Percentiles rank a stretch among this genome's conserved stretches.
Evolutionary conservation across 2,797 vertebrate species (phyloP).

Genomic region (Decapterus maruadsi): DNA sequence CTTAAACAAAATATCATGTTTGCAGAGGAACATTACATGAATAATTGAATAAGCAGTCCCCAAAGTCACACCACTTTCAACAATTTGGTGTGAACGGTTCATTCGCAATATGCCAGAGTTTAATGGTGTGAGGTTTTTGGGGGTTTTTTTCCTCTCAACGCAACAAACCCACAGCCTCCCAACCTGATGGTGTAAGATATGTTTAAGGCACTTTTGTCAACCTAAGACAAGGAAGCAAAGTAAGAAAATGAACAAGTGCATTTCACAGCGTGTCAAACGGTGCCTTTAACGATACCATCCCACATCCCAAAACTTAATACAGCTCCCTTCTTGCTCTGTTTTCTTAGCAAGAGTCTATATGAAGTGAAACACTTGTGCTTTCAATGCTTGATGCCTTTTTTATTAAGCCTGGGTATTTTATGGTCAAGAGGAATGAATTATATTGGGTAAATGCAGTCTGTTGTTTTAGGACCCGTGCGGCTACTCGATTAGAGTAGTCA

Average conservation of each 20-base stretch:
- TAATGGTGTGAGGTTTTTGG: no score
- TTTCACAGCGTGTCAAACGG: constrained; percentile 13
- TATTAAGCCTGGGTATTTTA: constrained; percentile 73
- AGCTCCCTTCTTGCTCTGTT: constrained; percentile 29
- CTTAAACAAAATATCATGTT: no score
- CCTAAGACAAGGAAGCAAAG: no score
- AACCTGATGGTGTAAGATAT: background rate
- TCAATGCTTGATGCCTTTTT: constrained; percentile 64
- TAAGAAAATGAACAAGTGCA: background rate
- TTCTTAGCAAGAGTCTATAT: constrained; percentile 41
- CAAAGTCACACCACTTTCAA: background rate
- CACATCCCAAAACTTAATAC: constrained; percentile 17
- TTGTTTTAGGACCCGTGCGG: constrained; percentile 78
- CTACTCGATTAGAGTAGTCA: constrained; percentile 75
- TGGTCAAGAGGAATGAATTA: constrained; percentile 69
- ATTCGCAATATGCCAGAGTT: no score
- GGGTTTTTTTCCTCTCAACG: no score
- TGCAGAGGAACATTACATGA: background rate
- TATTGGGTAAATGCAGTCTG: constrained; percentile 73
- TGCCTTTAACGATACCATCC: constrained; percentile 21
- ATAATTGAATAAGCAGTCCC: background rate
- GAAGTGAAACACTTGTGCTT: constrained; percentile 64
- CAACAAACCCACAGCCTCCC: no score
- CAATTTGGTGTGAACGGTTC: background rate
- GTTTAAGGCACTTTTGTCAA: background rate